These are phyloP conservation scores for Irena cyanogastra DNA, from an alignment of 2,113 vertebrate genomes.

Conservation along the genomic window DNA sequence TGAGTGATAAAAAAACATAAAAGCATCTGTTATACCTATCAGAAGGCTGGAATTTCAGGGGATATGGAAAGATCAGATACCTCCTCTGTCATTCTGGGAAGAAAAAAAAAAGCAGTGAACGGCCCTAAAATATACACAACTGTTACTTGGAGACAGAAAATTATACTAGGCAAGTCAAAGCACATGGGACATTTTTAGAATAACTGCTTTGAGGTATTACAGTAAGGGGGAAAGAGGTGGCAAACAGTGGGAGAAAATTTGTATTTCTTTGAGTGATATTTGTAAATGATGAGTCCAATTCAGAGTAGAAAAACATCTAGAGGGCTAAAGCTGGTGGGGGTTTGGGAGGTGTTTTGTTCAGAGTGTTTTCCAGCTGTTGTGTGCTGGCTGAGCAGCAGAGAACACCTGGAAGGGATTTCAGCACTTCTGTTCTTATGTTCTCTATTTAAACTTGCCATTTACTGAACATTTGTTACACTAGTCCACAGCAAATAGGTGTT, in stretches of 20 bases:
- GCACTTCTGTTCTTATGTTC: neutral
- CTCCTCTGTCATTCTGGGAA: neutral
- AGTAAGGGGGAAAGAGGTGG: neutral
- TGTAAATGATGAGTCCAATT: neutral
- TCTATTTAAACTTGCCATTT: neutral
- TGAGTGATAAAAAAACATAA: neutral
- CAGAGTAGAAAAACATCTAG: neutral
- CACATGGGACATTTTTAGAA: neutral
- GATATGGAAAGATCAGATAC: neutral
- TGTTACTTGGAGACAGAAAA: neutral
- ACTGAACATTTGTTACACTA: neutral
- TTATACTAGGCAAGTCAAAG: neutral
- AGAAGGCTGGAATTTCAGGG: neutral
- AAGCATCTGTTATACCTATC: neutral
- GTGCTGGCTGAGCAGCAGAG: neutral
- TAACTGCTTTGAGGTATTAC: neutral
- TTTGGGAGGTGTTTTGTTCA: neutral
- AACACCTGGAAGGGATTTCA: neutral
- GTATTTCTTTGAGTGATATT: neutral
- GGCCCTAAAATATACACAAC: neutral
- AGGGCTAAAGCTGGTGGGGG: neutral
- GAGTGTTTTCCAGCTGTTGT: neutral
- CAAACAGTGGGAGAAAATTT: neutral
- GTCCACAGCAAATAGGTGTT: neutral
- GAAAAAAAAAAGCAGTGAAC: neutral